These are phyloP conservation scores for Cochlearius cochlearius DNA, from an alignment of 2,113 vertebrate genomes.

Conservation along the genomic window DNA sequence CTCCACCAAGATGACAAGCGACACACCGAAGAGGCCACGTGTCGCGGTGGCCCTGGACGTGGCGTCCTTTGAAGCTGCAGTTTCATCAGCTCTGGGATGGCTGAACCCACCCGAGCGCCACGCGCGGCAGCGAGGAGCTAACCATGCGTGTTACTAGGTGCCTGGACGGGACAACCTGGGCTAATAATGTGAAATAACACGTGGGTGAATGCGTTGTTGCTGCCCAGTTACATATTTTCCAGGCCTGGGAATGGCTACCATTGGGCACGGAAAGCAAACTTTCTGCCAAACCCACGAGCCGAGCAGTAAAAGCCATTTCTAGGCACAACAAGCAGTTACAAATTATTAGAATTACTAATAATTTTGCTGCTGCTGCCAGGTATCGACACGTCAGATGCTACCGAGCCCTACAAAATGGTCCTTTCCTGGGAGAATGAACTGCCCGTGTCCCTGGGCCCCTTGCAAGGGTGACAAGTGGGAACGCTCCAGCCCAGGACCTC, in stretches of 20 bases:
- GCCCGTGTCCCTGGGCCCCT: background rate
- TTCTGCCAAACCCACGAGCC: background rate
- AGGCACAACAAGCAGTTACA: background rate
- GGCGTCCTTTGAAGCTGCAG: background rate
- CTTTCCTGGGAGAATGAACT: background rate
- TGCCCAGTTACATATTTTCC: background rate
- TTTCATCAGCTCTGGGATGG: background rate
- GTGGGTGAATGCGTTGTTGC: background rate
- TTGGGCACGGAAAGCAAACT: background rate
- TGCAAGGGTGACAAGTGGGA: background rate
- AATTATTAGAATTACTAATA: background rate
- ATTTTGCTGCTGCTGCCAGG: background rate
- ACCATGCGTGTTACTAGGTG: rapidly evolving
- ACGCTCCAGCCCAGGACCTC: background rate
- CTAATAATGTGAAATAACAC: background rate
- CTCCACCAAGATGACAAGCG: background rate
- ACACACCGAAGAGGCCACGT: rapidly evolving
- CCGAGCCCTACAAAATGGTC: background rate
- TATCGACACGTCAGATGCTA: rapidly evolving
- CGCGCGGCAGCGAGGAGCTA: background rate
- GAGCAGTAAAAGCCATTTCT: background rate
- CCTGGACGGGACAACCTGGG: background rate
- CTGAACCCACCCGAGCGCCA: background rate
- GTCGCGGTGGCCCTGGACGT: rapidly evolving
- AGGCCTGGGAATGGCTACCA: background rate